Evolutionary conservation across 1,140 invertebrate species (phyloP), one percentile per base, ranked within the genome.

Genomic region (Diuraphis noxia): DNA sequence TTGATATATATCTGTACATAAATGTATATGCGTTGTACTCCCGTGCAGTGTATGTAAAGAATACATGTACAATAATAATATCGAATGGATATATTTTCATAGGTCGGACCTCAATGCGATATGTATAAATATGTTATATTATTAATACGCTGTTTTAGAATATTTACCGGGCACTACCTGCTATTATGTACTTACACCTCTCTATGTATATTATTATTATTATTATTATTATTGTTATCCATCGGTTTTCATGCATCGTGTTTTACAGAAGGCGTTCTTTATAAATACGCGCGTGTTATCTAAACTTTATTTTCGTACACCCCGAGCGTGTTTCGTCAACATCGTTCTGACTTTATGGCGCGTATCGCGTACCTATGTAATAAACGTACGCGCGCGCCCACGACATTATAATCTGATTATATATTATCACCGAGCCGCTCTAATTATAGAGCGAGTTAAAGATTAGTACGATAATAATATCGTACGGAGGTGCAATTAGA

Each of bases 231-330:
- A n/a, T n/a, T n/a, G n/a, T n/a, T n/a, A 79, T 72, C 17, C 77
- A n/a, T 36, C 6, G 30, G 19, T 9, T 17, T n/a, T 43, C 5
- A 19, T 13, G 13, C 7, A 17, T 17, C 40, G 82, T 43, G n/a
- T 34, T 34, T 49, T 36, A 34, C 43, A 49, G 46, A 46, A 36
- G 34, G 43, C 46, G 85, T 86, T 86, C 46, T 86, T 86, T 52
- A n/a, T n/a, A 81, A 81, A 36, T 86, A 52, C 21, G n/a, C 30
- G 17, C 19, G 84, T 30, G n/a, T 86, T 49, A 46, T 46, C n/a
- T 34, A n/a, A 36, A 86, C 46, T 86, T 52, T 52, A 86, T 86
- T 86, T 52, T 86, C 85, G 46, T 86, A 52, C 46, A 86, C 85
- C 85, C 46, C 85, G 85, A 52, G 85, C 85, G 85, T 72, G 30